phyloP scores from a whole-genome alignment of 2,113 vertebrate genomes.

The Rhinolophus sinicus region DNA sequence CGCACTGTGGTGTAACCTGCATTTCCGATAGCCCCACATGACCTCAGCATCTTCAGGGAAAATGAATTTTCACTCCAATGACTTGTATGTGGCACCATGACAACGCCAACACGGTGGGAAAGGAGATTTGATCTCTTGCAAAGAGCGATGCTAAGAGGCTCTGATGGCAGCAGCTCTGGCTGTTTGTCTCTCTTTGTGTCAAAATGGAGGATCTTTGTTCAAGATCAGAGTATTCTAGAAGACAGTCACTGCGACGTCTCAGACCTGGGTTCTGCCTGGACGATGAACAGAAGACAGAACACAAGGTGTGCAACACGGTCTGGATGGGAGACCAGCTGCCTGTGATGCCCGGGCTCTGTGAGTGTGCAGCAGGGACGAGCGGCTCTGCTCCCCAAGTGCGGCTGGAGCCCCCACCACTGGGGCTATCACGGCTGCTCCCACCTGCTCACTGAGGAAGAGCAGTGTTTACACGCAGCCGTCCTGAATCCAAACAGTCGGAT shows the following conservation, averaged over 20 bases:
- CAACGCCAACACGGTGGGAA: neutral
- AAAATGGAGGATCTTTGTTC: slow-evolving; percentile 17
- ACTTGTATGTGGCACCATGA: neutral
- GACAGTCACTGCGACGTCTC: neutral
- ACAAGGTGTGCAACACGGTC: neutral
- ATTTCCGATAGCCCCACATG: no score
- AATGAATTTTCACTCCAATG: neutral
- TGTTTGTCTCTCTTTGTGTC: neutral
- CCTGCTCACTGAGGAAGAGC: slow-evolving; percentile 51
- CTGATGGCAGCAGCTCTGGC: neutral
- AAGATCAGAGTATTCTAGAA: slow-evolving; percentile 28
- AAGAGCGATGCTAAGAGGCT: neutral
- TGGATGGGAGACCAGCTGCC: no score
- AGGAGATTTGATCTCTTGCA: neutral
- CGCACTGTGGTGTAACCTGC: no score
- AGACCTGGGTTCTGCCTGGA: slow-evolving; percentile 7
- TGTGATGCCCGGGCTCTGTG: no score
- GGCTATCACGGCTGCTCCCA: no score
- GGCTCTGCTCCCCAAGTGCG: no score
- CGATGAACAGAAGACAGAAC: slow-evolving; percentile 21
- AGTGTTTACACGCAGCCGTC: slow-evolving; percentile 63
- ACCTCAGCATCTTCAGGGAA: no score
- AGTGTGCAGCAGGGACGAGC: no score
- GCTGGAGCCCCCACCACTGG: no score
- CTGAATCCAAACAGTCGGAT: slow-evolving; percentile 75